Base-by-base conservation (phyloP, 2,113 vertebrate species). In the Rattus rattus region DNA sequence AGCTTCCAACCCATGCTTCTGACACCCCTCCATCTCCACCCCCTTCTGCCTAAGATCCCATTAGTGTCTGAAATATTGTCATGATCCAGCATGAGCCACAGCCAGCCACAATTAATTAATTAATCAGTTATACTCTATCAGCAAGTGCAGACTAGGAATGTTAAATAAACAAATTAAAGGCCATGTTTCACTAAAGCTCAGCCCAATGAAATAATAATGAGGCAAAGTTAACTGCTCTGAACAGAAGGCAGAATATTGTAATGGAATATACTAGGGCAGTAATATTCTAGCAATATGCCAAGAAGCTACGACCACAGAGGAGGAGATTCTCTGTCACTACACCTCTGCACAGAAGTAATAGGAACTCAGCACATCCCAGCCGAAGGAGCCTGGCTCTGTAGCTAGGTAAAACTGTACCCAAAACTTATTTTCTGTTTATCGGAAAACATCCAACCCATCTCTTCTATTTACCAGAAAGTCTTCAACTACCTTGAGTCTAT, bases 121-220 rank as follows among this genome's bases (percentile, higher is more conserved):
- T 96, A 96, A 96, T 98, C 96, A 96, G 96, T 96, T 96, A 93
- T 80, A 81, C 73, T 89, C 84, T 83, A 97, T 97, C 93, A 91
- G 89, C 92, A 96, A 96, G 80, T 67, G 67, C 95, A 98, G 94
- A 97, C 56, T 80, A 97, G 77, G 52, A 91, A 97, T 92, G 92
- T 92, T 97, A 97, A 98, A 97, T 75, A 98, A 97, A 95, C 80
- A 96, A 98, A 96, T 86, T 94, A 94, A 79, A 92, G 94, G 47
- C 61, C 90, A 89, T 59, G 67, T 88, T 87, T 92, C 94, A 96
- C 65, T 92, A 96, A 94, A 97, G 90, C 33, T 90, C 76, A 97
- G 54, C 69, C 95, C 93, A 36, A 67, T 91, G 70, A 92, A 95
- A 49, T 87, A 95, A 89, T 95, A 90, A 97, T 96, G 96, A 96